Base-by-base conservation (phyloP, 2,113 vertebrate species). In the Mormoops blainvillei region DNA sequence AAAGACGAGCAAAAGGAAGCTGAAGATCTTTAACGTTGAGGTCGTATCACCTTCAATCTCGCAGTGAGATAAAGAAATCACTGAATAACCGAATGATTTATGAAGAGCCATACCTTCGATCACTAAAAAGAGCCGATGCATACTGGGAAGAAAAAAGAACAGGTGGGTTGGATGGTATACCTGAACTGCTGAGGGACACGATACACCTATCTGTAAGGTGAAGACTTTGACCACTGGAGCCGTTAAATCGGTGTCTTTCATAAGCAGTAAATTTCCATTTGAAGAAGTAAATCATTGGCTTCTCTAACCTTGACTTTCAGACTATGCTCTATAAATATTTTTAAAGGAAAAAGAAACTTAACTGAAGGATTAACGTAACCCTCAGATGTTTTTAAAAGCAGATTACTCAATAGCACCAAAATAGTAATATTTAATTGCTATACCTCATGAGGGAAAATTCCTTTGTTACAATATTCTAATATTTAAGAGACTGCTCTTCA, bases 341-440 rank as follows among this genome's bases (percentile, higher is more conserved):
- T 56, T 1, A 2, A 94, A 95, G 89, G 96, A 96, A 97, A 92
- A 80, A 97, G 88, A 98, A 95, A 97, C 93, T 78, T 97, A 91
- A 97, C 82, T 95, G 43, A 80, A 92, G 26, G 26, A 50, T 92
- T 81, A 96, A 71, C 61, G 16, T 38, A 97, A 88, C 67, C 88
- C 71, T 50, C 73, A 80, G 50, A 83, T 5, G 61, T 71, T 74
- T 94, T 91, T 45, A 63, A 87, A 96, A 93, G 89, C 92, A 73
- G 92, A 96, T 97, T 97, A 96, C 77, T 94, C 65, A 97, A 96
- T 41, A 52, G 54, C 86, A 97, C 89, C 95, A 93, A 98, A 98
- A 92, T 18, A 54, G 63, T 86, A 74, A 78, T 82, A 83, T 26
- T 82, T 85, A 96, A 76, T 33, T 96, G 61, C 41, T 87, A 41